A percentile compares a stretch with the other conserved stretches of the same genome.
Conservation (phyloP, 2,888 invertebrate species). For the Trichopoda pennipes region DNA sequence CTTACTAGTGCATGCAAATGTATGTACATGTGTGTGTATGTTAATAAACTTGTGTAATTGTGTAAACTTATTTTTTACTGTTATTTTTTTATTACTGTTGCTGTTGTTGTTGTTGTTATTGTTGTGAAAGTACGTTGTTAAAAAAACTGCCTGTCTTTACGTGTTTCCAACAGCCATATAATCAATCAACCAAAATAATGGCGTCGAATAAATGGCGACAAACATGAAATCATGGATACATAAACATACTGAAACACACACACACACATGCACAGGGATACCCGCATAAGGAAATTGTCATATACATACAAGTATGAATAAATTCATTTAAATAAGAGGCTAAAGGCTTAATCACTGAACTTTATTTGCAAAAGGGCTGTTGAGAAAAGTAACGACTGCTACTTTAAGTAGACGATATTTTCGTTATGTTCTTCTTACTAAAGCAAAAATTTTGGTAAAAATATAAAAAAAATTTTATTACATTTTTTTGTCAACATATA, state of each 20-base stretch:
- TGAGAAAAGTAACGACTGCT: too few relatives aligned
- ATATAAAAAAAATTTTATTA: too few relatives aligned
- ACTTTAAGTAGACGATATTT: too few relatives aligned
- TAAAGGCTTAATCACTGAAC: neutral
- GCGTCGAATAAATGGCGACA: constrained; percentile 64
- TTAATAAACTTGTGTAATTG: constrained; percentile 5
- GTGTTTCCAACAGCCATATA: constrained; percentile 48
- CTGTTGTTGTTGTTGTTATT: neutral
- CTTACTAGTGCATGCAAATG: too few relatives aligned
- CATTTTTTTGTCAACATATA: too few relatives aligned
- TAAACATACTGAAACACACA: neutral
- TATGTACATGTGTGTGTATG: neutral
- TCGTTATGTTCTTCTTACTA: too few relatives aligned
- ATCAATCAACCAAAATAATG: constrained; percentile 65
- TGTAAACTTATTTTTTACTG: too few relatives aligned
- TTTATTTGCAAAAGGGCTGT: too few relatives aligned
- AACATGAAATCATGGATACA: constrained; percentile 16
- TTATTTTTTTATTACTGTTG: too few relatives aligned
- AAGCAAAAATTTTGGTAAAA: too few relatives aligned
- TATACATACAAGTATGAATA: neutral
- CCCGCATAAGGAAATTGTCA: neutral
- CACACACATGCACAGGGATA: neutral
- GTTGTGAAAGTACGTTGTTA: neutral
- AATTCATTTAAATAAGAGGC: neutral
- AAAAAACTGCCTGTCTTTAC: constrained; percentile 25